Conservation (phyloP, 1,140 invertebrate species). For the Ceratitis capitata region DNA sequence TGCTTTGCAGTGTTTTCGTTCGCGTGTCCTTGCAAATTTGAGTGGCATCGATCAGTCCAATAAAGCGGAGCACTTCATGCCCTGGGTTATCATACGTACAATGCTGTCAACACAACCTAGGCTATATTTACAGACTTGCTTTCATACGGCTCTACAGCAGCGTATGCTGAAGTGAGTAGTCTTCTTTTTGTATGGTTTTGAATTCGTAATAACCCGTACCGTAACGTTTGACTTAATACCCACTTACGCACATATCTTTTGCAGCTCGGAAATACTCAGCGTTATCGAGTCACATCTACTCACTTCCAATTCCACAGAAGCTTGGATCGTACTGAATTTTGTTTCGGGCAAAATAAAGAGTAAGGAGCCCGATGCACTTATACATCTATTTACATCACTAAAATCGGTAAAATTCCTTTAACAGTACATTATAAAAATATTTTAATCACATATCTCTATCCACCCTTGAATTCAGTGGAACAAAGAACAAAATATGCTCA, state of each 20-base stretch:
- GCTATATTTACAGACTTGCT: conserved; percentile 53
- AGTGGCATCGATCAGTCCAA: conserved; percentile 56
- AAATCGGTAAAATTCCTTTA: conserved; percentile 44
- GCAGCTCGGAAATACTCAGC: conserved; percentile 51
- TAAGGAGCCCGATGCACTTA: conserved; percentile 52
- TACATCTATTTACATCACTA: conserved; percentile 49
- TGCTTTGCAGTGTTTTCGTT: conserved; percentile 54
- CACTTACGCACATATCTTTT: no score
- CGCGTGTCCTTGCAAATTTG: conserved; percentile 52
- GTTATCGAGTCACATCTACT: conserved; percentile 57
- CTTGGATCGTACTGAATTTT: conserved; percentile 59
- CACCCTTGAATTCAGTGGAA: conserved; percentile 45
- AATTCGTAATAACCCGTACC: no score
- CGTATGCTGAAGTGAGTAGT: conserved; percentile 45
- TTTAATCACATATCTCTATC: no score
- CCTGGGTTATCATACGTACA: conserved; percentile 60
- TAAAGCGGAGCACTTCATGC: conserved; percentile 56
- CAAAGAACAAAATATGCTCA: conserved; percentile 46
- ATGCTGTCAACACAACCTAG: conserved; percentile 52
- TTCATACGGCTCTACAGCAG: conserved; percentile 43
- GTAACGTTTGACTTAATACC: no score
- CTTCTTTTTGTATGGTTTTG: no score
- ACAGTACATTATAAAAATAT: neutral
- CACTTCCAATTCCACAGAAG: conserved; percentile 59
- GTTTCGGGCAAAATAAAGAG: conserved; percentile 55